A percentile compares a stretch with the other conserved stretches of the same genome.
phyloP scores from a whole-genome alignment of 2,797 vertebrate species.

The Diplodus sargus region DNA sequence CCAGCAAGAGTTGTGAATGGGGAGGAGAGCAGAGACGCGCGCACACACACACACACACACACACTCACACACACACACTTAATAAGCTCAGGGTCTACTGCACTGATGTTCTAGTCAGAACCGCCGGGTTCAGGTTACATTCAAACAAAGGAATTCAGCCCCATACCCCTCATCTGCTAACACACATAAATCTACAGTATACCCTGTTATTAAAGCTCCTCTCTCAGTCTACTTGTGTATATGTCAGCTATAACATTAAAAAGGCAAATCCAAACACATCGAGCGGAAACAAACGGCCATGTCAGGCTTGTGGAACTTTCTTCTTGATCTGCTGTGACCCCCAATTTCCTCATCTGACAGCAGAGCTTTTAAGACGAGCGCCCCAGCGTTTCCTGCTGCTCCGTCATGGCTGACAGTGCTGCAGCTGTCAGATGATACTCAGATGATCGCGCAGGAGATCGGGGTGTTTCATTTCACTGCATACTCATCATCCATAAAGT shows the following conservation, averaged over 20 bases:
- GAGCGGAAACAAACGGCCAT: conserved; percentile 7
- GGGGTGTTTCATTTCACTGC: conserved; percentile 65
- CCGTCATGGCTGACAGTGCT: conserved; percentile 39
- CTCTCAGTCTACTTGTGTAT: conserved; percentile 9
- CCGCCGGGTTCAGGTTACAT: conserved; percentile 77
- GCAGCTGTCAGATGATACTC: conserved; percentile 64
- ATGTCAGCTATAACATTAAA: conserved; percentile 31
- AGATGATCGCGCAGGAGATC: conserved; percentile 58
- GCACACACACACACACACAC: conserved; percentile 35
- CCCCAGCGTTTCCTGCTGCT: conserved; percentile 47
- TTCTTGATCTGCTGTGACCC: conserved; percentile 35
- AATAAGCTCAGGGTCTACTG: conserved; percentile 64
- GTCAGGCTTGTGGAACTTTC: conserved; percentile 16
- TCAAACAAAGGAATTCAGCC: conserved; percentile 78
- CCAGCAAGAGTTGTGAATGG: conserved; percentile 82
- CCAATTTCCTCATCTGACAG: conserved; percentile 33
- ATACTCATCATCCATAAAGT: conserved; percentile 71
- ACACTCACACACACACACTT: conserved; percentile 38
- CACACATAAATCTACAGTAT: conserved; percentile 40
- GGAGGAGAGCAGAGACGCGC: conserved; percentile 27
- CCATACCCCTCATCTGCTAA: conserved; percentile 57
- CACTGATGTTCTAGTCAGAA: conserved; percentile 73
- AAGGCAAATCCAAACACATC: conserved; percentile 15
- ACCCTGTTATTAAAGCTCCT: conserved; percentile 47
- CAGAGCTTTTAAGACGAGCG: conserved; percentile 33